Evolutionary conservation across 2,888 invertebrate species (phyloP), one percentile per base, ranked within the genome.

Genomic region (Agrotis puta): DNA sequence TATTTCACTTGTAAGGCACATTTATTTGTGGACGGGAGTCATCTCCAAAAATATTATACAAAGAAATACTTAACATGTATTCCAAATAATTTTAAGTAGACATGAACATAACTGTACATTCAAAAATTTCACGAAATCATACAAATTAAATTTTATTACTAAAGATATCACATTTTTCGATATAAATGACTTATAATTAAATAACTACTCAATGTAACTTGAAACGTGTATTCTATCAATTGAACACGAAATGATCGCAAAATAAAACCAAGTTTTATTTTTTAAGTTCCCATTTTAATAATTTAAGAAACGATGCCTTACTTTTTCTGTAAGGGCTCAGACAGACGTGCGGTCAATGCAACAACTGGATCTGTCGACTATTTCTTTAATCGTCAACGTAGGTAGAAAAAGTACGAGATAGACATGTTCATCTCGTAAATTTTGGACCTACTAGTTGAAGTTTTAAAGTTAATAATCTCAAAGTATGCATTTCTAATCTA

Each of bases 11-110:
- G 64, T 85, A 87, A 85, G 90, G 88, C 90, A 90, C 88, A 71
- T 92, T 92, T 92, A 92, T 91, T 92, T 82, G 81, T 88, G 92
- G 92, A 92, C 91, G 91, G 88, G 82, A 83, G 78, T 83, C 70
- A 84, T 71, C 77, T 82, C 77, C 82, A 84, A 85, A 81, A 82
- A 68, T 84, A 84, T 84, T 81, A 71, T 77, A 77, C 71, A 80
- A 72, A 81, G 77, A 82, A 73, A 83, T 79, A 81, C 63, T 68
- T 69, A 68, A 74, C 58, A 75, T 43, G 67, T 85, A 74, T 82
- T 79, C 79, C 70, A 70, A 80, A 74, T 73, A 76, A 78, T 57
- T 78, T 66, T 77, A 75, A 81, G 74, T 69, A 73, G 45, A 80
- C 64, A 79, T 58, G 47, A 69, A 70, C 54, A 33, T 72, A 69